Conservation (phyloP, 2,888 invertebrate species). For the Lepeophtheirus nordmannii region DNA sequence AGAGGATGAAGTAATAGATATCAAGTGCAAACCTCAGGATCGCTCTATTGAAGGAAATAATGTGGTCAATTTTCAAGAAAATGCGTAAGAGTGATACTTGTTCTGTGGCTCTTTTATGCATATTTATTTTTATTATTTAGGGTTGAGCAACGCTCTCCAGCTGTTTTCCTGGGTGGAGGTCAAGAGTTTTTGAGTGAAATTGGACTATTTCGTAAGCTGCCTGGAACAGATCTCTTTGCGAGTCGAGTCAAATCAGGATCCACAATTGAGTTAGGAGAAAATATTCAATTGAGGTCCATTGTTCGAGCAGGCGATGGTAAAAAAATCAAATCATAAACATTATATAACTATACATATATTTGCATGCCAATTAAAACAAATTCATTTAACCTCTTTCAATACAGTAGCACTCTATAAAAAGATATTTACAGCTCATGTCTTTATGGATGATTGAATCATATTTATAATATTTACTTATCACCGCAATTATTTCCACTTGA, state of each 20-base stretch:
- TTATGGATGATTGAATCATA: not conserved
- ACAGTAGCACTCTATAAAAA: no score
- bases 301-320: constrained; percentile 30
- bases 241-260: constrained; percentile 30
- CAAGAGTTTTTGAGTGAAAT: constrained; percentile 31
- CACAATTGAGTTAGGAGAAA: constrained; percentile 30
- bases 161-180: constrained; percentile 29
- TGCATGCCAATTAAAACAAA: no score
- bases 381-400: no score
- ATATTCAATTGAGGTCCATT: constrained; percentile 30
- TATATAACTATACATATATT: no score
- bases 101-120: no score
- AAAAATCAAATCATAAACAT: not conserved
- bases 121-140: no score
- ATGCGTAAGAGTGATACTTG: constrained; percentile 28
- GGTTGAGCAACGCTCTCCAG: constrained; percentile 26
- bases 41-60: constrained; percentile 29
- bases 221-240: constrained; percentile 29
- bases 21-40: constrained; percentile 32
- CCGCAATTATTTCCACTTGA: not conserved
- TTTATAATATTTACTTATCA: no score
- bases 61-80: constrained; percentile 29
- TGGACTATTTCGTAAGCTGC: constrained; percentile 30
- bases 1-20: constrained; percentile 32
- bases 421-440: not conserved